Evolutionary conservation across 2,797 vertebrate species (phyloP), one percentile per base, ranked within the genome.

Genomic region (Nyctalus aviator): DNA sequence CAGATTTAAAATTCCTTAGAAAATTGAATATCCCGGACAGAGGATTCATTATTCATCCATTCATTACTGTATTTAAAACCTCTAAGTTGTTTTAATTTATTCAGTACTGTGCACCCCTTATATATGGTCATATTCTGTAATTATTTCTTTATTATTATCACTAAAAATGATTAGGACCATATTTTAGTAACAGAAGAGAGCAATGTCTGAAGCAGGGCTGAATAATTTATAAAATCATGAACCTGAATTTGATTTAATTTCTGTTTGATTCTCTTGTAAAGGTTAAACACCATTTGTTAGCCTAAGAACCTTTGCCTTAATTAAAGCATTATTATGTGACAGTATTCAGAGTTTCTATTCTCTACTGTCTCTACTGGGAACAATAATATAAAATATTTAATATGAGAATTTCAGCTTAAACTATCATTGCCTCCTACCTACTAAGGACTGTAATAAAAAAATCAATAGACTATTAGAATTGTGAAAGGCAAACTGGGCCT

Each of bases 301-400:
- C 15, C 30, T 75, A 50, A 79, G 46, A 62, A 62, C 14, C 8
- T 81, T 48, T 84, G 13, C 11, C 59, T 92, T 90, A 79, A 75
- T 84, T 88, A 81, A 92, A 83, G 14, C 5, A 83, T 32, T 18
- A 84, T 57, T 76, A 72, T 50, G 25, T 83, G 27, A 46, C 35
- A 72, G 12, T n/a, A 89, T 90, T 94, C 23, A 83, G 17, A 76
- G 10, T 44, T 78, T 90, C 35, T 90, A 27, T 3, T 44, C 27
- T 62, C 59, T 62, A 62, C 59, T 62, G 27, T 62, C 20, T 66
- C 20, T 87, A 25, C 23, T 55, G 62, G 20, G 21, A 83, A 62
- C 21, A 91, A 72, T 20, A 88, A 75, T 86, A 27, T 62, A 69
- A 73, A 90, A 94, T 92, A 92, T 17, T 86, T 88, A 75, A 62